Base-by-base conservation (phyloP, 2,113 vertebrate genomes). In the Pantherophis guttatus region DNA sequence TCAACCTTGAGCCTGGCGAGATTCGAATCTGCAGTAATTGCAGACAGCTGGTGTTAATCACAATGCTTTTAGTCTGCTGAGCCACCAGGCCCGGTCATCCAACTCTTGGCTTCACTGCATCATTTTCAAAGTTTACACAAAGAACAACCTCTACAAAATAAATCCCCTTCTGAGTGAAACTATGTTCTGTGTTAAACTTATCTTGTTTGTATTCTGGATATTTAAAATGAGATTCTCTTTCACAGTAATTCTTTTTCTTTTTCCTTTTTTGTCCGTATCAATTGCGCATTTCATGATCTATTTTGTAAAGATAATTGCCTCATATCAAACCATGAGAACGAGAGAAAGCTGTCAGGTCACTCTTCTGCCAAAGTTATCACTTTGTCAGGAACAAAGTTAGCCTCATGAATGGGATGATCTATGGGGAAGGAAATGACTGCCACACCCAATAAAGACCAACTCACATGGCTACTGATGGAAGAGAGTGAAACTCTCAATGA, bases 321-420 rank as follows among this genome's bases (percentile, higher is more conserved):
- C 94, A 88, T 95, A 90, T 94, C 94, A 95, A 95, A 93, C 5
- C 0, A 57, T 92, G 23, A 52, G 94, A 90, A 93, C 88, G 85
- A 90, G 23, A 57, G 21, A 92, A 92, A 95, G 52, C 92, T 95
- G 96, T 95, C 95, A 96, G 92, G 93, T 96, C 93, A 94, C 90
- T 95, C 94, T 94, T 91, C 92, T 93, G 94, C 93, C 94, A 89
- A 95, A 94, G 92, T 95, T 95, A 95, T 86, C 95, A 92, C 90
- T 59, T 96, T 96, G 95, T 95, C 95, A 95, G 95, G 95, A 96
- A 95, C 96, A 93, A 96, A 96, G 92, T 95, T 95, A 93, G 90
- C 92, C 95, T 95, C 95, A 95, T 95, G 95, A 96, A 96, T 96
- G 94, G 97, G 96, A 96, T 96, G 96, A 95, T 95, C 92, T 94